phyloP scores from a whole-genome alignment of 2,888 invertebrate genomes.

The Muschampia plurimacula region DNA sequence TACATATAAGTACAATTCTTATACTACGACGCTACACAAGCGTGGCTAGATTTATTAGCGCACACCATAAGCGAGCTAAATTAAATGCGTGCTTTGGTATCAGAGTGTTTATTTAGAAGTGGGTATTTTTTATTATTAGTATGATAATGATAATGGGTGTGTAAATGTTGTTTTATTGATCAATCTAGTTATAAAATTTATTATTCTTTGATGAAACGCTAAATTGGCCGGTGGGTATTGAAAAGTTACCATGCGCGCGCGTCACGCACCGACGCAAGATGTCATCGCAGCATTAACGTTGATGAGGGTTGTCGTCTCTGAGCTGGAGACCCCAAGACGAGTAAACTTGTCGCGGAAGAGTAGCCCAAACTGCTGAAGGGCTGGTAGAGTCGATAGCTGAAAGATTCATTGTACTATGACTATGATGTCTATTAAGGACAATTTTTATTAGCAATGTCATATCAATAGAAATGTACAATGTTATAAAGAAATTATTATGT shows the following conservation, averaged over 20 bases:
- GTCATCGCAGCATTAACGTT: slow-evolving; percentile 90
- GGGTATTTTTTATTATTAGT: not conserved
- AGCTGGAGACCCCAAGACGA: slow-evolving; percentile 86
- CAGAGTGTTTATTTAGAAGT: not conserved
- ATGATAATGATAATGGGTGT: not conserved
- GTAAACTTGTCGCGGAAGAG: slow-evolving; percentile 88
- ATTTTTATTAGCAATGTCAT: not conserved
- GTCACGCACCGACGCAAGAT: slow-evolving; percentile 89
- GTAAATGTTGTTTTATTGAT: slow-evolving; percentile 10
- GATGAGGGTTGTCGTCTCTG: slow-evolving; percentile 89
- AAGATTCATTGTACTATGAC: slow-evolving; percentile 48
- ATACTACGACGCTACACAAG: no score
- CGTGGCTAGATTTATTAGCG: no score
- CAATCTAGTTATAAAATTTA: not conserved
- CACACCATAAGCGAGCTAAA: not conserved
- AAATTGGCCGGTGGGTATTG: slow-evolving; percentile 62
- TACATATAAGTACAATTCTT: no score
- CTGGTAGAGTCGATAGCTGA: slow-evolving; percentile 88
- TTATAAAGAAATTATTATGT: not conserved
- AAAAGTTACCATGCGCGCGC: slow-evolving; percentile 78
- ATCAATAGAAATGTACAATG: not conserved
- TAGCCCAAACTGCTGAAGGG: slow-evolving; percentile 90
- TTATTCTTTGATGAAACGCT: slow-evolving; percentile 3
- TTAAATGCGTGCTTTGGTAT: not conserved
- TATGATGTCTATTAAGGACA: no score